Evolutionary conservation across 2,113 vertebrate species (phyloP).

Genomic region (Xenopus laevis): DNA sequence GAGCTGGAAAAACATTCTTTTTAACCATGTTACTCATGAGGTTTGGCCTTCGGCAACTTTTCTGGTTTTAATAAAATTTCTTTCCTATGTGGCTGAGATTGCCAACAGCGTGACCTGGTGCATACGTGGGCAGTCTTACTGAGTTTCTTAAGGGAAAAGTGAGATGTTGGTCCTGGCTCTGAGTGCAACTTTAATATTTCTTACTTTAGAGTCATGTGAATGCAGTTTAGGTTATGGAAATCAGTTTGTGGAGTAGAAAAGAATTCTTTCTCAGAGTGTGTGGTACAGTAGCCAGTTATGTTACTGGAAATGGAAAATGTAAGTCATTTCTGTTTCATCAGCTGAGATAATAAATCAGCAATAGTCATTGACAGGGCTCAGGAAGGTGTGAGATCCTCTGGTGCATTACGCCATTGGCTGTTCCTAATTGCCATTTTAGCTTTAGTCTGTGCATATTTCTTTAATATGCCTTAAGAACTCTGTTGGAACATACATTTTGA

Average conservation of each 20-base stretch:
- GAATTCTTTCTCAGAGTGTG: constrained; percentile 27
- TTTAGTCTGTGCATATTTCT: too few species aligned
- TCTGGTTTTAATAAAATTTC: constrained; percentile 25
- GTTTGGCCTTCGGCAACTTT: neutral
- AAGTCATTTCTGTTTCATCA: constrained; percentile 1
- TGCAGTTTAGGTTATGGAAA: constrained; percentile 24
- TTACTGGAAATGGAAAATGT: constrained; percentile 15
- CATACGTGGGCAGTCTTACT: constrained; percentile 25
- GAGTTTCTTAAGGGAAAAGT: neutral
- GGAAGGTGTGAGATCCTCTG: too few species aligned
- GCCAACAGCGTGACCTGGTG: constrained; percentile 8
- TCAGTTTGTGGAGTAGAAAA: constrained; percentile 16
- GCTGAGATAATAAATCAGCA: neutral
- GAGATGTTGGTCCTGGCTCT: neutral
- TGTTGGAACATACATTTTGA: too few species aligned
- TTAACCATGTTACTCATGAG: constrained; percentile 11
- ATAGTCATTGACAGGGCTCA: too few species aligned
- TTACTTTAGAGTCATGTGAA: constrained; percentile 1
- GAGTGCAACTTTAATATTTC: neutral
- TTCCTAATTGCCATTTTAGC: too few species aligned
- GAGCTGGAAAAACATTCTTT: constrained; percentile 4
- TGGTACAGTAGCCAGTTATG: constrained; percentile 25
- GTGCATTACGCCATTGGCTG: too few species aligned
- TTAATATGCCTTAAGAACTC: too few species aligned
- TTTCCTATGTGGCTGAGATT: constrained; percentile 17